Evolutionary conservation across 2,888 invertebrate species (phyloP).

Genomic region (Orgyia antiqua): DNA sequence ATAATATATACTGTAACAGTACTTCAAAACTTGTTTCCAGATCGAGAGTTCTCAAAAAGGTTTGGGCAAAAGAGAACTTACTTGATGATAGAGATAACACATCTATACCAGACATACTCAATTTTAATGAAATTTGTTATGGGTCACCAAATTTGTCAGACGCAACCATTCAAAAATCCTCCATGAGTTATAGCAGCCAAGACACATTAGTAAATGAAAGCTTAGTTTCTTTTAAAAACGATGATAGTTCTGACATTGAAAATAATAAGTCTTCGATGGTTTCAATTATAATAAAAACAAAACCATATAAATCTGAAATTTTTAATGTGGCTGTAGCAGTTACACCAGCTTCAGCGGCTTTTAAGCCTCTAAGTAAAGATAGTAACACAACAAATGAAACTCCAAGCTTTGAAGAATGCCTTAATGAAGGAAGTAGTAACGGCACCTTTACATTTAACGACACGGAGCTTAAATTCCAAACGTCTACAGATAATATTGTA

Average conservation of each 20-base stretch:
- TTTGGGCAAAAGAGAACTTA: conserved; percentile 40
- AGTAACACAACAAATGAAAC: conserved; percentile 1
- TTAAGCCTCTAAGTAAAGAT: conserved; percentile 14
- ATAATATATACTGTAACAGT: conserved; percentile 24
- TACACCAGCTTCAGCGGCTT: conserved; percentile 21
- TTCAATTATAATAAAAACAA: conserved; percentile 9
- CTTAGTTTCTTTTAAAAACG: conserved; percentile 19
- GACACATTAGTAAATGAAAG: conserved; percentile 36
- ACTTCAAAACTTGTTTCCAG: conserved; percentile 33
- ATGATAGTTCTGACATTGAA: conserved; percentile 15
- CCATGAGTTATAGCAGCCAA: conserved; percentile 34
- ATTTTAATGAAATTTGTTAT: conserved; percentile 17
- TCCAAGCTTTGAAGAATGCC: conserved; percentile 27
- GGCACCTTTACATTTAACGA: conserved; percentile 9
- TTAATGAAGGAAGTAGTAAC: conserved; percentile 9
- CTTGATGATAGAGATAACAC: conserved; percentile 21
- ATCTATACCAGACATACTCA: conserved; percentile 9
- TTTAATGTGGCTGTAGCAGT: conserved; percentile 46
- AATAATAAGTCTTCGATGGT: conserved; percentile 18
- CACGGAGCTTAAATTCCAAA: conserved; percentile 23
- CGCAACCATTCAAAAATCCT: conserved; percentile 17
- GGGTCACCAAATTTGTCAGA: conserved; percentile 18
- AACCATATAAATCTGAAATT: conserved; percentile 35
- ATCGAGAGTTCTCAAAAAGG: conserved; percentile 36
- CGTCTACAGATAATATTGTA: conserved; percentile 12